These are phyloP conservation scores for Halcyon badia DNA, from an alignment of 2,797 vertebrate genomes.

Conservation along the genomic window DNA sequence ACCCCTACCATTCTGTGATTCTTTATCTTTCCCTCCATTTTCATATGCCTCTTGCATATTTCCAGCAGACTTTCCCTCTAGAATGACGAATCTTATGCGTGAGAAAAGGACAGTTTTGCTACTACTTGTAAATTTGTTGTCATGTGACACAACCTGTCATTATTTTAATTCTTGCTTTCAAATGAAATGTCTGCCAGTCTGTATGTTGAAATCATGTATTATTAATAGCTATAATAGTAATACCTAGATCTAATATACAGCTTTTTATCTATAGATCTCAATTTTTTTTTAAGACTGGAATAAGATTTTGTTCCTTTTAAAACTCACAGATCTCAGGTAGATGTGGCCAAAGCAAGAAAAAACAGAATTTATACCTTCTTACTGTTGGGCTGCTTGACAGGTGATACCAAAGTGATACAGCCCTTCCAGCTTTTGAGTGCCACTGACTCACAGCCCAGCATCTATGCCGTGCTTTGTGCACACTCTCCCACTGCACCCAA, in stretches of 20 bases:
- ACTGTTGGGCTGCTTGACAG: background rate
- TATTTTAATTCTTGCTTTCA: constrained; percentile 14
- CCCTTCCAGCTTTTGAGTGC: background rate
- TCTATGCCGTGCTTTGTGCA: background rate
- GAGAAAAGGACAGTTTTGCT: background rate
- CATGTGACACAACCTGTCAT: background rate
- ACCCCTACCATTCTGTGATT: background rate
- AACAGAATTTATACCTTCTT: background rate
- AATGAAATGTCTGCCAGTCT: background rate
- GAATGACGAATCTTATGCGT: background rate
- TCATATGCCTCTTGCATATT: background rate
- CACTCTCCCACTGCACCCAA: background rate
- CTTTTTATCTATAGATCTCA: background rate
- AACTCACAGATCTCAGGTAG: background rate
- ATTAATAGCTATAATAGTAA: background rate
- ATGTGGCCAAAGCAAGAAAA: background rate
- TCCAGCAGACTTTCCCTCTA: background rate
- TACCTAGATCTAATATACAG: background rate
- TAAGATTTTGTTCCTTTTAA: background rate
- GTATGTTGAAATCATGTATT: background rate
- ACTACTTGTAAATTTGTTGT: background rate
- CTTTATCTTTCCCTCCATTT: background rate
- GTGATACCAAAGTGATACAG: background rate
- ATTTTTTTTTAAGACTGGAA: background rate
- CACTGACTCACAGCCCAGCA: background rate